phyloP scores from a whole-genome alignment of 2,113 vertebrate genomes.

The Cynocephalus volans region DNA sequence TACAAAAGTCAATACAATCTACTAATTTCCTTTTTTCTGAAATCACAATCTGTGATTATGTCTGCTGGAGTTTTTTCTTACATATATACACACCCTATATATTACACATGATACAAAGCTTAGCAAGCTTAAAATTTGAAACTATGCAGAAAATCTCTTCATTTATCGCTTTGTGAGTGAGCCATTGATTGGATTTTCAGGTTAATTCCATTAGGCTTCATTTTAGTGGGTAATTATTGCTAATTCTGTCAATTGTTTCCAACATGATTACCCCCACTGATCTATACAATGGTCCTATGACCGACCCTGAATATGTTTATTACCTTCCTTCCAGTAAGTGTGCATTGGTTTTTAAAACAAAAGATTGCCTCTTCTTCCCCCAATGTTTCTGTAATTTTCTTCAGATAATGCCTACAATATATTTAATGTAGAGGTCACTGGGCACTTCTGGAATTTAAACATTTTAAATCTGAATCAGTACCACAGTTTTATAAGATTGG shows the following conservation, averaged over 20 bases:
- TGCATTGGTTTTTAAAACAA: neutral
- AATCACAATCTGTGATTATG: neutral
- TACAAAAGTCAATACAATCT: neutral
- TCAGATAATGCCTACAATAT: neutral
- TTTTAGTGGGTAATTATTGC: neutral
- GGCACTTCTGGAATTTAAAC: neutral
- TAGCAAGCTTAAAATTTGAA: neutral
- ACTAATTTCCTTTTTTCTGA: neutral
- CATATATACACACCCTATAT: fast-evolving
- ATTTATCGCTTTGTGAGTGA: neutral
- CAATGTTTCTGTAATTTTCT: neutral
- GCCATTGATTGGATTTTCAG: neutral
- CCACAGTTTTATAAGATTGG: neutral
- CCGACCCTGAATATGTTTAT: neutral
- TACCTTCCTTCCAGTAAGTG: neutral
- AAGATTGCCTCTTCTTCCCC: neutral
- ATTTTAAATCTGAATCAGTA: neutral
- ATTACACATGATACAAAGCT: neutral
- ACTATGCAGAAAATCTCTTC: neutral
- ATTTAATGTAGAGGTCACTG: neutral
- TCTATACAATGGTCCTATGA: neutral
- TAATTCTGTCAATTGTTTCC: neutral
- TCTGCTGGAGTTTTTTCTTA: neutral
- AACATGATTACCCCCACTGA: neutral
- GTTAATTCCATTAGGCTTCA: neutral